phyloP scores from a whole-genome alignment of 2,797 vertebrate species.

The Tenualosa thibaudeaui region DNA sequence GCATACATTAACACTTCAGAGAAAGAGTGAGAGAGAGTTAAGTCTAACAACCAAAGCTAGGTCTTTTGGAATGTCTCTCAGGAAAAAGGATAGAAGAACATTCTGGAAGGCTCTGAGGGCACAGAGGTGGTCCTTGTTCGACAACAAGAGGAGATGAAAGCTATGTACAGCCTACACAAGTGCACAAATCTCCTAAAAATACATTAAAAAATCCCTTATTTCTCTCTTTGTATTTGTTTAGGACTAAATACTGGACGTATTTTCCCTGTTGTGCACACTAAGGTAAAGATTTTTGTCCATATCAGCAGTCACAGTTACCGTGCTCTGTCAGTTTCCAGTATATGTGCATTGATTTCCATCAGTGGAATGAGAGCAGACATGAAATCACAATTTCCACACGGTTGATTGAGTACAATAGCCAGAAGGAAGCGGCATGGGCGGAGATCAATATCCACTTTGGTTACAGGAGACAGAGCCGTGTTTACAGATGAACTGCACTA shows the following conservation, averaged over 20 bases:
- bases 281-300: not conserved
- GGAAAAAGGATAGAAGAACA: not conserved
- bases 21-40: not conserved
- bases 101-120: not conserved
- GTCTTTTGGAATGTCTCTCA: not conserved
- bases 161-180: not conserved
- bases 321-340: not conserved
- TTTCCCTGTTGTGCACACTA: not conserved
- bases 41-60: conserved; percentile 2
- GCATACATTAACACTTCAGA: conserved; percentile 7
- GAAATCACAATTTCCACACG: conserved; percentile 2
- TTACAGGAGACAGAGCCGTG: not conserved
- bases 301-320: not conserved
- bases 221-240: conserved; percentile 1
- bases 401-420: conserved; percentile 30
- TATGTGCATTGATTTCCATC: conserved; percentile 4
- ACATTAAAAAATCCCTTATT: not conserved
- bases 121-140: not conserved
- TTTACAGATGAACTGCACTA: not conserved
- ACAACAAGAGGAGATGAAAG: not conserved
- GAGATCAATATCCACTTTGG: conserved; percentile 39
- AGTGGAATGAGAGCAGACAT: conserved; percentile 24
- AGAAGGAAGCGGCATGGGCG: not conserved
- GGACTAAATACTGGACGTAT: not conserved
- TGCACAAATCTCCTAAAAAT: not conserved